Percentiles rank a stretch among this genome's conserved stretches.
Conservation (phyloP, 1,140 invertebrate genomes). For the Wasmannia auropunctata region DNA sequence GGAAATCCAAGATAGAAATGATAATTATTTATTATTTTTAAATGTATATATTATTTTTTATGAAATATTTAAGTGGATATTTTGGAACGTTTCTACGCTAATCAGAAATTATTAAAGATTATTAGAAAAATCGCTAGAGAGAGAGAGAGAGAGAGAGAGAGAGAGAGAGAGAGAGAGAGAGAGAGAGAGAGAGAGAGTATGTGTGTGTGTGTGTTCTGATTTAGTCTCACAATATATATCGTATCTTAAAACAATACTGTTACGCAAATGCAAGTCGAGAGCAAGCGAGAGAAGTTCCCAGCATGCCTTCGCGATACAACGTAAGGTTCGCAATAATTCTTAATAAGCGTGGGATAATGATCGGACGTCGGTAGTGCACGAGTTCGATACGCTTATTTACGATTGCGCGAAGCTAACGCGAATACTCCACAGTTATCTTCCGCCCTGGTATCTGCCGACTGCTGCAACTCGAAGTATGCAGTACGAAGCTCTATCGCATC, state of each 20-base stretch:
- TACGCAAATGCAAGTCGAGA: constrained; percentile 10
- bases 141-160: too few species aligned
- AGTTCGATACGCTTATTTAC: constrained; percentile 65
- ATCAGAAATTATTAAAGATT: neutral
- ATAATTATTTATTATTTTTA: too few species aligned
- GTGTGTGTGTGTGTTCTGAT: too few species aligned
- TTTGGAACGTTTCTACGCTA: neutral
- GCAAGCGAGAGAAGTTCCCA: constrained; percentile 37
- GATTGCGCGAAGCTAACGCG: constrained; percentile 48
- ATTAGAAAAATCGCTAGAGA: neutral
- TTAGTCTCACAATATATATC: constrained; percentile 4
- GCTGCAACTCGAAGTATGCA: neutral
- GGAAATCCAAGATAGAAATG: too few species aligned
- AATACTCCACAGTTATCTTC: constrained; percentile 26
- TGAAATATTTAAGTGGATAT: neutral
- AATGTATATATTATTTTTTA: too few species aligned
- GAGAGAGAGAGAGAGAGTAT: too few species aligned
- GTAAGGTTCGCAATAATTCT: constrained; percentile 59
- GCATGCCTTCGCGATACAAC: constrained; percentile 10
- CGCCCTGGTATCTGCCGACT: neutral
- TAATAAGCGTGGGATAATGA: constrained; percentile 70
- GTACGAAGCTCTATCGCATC: neutral
- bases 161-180: too few species aligned
- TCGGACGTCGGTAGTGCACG: constrained; percentile 50
- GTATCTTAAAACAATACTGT: constrained; percentile 42